A percentile compares a stretch with the other conserved stretches of the same genome.
phyloP scores from a whole-genome alignment of 2,888 invertebrate genomes.

The Steinernema carpocapsae region DNA sequence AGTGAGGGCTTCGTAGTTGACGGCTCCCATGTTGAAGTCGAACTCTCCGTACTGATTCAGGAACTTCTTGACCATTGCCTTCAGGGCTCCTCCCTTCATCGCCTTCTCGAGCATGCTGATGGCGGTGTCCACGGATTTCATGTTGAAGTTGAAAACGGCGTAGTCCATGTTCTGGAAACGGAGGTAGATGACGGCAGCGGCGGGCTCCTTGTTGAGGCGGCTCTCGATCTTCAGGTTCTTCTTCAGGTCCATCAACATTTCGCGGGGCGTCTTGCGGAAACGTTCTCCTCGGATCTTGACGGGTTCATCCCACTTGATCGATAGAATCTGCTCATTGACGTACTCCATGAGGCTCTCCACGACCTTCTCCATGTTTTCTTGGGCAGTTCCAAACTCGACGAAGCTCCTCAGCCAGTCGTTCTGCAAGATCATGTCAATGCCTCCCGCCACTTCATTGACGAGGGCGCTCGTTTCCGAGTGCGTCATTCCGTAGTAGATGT shows the following conservation, averaged over 20 bases:
- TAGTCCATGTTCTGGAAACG: constrained; percentile 42
- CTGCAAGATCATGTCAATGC: constrained; percentile 38
- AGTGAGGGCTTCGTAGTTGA: constrained; percentile 38
- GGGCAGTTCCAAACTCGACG: constrained; percentile 36
- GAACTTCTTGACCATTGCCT: constrained; percentile 30
- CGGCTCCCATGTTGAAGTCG: constrained; percentile 36
- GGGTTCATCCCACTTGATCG: constrained; percentile 34
- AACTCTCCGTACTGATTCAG: not conserved
- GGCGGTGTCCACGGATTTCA: constrained; percentile 26
- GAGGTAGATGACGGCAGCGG: constrained; percentile 37
- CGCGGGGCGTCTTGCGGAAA: constrained; percentile 28
- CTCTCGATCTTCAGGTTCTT: constrained; percentile 40
- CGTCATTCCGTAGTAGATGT: constrained; percentile 37
- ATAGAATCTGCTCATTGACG: constrained; percentile 5
- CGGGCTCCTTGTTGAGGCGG: not conserved
- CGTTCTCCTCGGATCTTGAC: constrained; percentile 39
- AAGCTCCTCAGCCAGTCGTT: constrained; percentile 39
- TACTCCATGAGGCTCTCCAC: not conserved
- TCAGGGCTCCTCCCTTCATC: constrained; percentile 18
- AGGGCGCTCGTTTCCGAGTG: constrained; percentile 39
- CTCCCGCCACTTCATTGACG: constrained; percentile 37
- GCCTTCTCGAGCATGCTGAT: constrained; percentile 26
- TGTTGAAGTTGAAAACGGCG: constrained; percentile 40
- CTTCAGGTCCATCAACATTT: constrained; percentile 40
- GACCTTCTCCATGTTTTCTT: constrained; percentile 38